Conservation (phyloP, 2,797 vertebrate species). For the Ptychadena robeensis region DNA sequence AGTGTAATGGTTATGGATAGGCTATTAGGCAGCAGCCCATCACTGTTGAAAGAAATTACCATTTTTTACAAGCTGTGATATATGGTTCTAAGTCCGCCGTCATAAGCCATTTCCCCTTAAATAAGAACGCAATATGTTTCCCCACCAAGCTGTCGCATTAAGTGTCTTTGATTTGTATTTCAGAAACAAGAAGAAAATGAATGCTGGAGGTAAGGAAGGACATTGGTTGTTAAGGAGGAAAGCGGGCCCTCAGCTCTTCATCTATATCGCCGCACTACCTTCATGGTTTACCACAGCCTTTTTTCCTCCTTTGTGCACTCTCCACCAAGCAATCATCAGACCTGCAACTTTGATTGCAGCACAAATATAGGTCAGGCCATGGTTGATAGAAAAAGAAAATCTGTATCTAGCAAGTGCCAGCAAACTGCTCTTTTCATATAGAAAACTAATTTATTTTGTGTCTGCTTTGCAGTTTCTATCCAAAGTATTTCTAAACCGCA, state of each 20-base stretch:
- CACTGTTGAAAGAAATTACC: constrained; percentile 62
- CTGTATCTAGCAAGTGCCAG: not conserved
- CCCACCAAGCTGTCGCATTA: constrained; percentile 66
- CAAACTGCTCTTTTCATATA: not conserved
- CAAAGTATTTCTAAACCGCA: too few relatives aligned
- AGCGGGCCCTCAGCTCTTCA: not conserved
- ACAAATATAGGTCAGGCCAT: not conserved
- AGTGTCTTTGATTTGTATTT: constrained; percentile 65
- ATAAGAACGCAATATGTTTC: constrained; percentile 67
- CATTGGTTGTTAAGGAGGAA: constrained; percentile 52
- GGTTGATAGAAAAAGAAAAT: not conserved
- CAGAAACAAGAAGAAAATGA: constrained; percentile 61
- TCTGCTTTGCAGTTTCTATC: too few relatives aligned
- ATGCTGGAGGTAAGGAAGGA: constrained; percentile 58
- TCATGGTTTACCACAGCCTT: constrained; percentile 30
- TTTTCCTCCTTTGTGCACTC: too few relatives aligned
- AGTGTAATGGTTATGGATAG: constrained; percentile 60
- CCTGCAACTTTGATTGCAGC: not conserved
- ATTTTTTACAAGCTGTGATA: constrained; percentile 62
- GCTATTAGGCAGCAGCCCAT: constrained; percentile 63
- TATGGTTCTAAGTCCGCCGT: constrained; percentile 50
- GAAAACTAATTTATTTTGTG: too few relatives aligned
- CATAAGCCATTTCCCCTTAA: constrained; percentile 69
- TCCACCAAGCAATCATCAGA: not conserved
- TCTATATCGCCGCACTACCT: constrained; percentile 55